These are phyloP conservation scores for Caradrina kadenii DNA, from an alignment of 2,888 invertebrate genomes.

Conservation along the genomic window DNA sequence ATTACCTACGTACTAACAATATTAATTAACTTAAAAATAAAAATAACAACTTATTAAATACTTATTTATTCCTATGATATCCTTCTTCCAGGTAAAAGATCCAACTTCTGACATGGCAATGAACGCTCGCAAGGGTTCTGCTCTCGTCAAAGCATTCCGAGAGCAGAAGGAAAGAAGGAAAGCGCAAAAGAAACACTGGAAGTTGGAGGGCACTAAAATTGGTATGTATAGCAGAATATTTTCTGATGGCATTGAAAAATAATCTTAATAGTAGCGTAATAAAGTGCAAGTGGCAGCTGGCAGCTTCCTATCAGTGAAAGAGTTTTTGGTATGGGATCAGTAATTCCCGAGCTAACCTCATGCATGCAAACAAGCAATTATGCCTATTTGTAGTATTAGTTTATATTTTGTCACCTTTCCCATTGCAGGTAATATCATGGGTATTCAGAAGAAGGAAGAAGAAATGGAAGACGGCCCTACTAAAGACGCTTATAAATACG, in stretches of 20 bases:
- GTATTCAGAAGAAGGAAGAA: conserved; percentile 96
- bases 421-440: conserved; percentile 96
- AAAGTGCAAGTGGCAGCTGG: not conserved
- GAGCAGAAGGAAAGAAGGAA: conserved; percentile 99
- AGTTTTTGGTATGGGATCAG: too few species aligned
- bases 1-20: too few species aligned
- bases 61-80: too few species aligned
- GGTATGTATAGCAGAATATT: conserved; percentile 84
- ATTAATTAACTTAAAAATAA: too few species aligned
- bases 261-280: not conserved
- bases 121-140: conserved; percentile 98
- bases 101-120: conserved; percentile 99
- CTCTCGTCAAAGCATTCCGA: conserved; percentile 96
- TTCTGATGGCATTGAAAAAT: conserved; percentile 5
- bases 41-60: too few species aligned
- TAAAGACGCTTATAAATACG: conserved; percentile 98
- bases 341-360: too few species aligned
- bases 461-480: conserved; percentile 95
- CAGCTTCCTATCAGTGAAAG: too few species aligned
- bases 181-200: conserved; percentile 99
- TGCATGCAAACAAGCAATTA: too few species aligned
- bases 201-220: conserved; percentile 98
- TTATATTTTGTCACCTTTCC: not conserved
- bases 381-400: too few species aligned
- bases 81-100: conserved; percentile 92